phyloP scores from a whole-genome alignment of 2,888 invertebrate genomes.

The Dorcus parallelipipedus region DNA sequence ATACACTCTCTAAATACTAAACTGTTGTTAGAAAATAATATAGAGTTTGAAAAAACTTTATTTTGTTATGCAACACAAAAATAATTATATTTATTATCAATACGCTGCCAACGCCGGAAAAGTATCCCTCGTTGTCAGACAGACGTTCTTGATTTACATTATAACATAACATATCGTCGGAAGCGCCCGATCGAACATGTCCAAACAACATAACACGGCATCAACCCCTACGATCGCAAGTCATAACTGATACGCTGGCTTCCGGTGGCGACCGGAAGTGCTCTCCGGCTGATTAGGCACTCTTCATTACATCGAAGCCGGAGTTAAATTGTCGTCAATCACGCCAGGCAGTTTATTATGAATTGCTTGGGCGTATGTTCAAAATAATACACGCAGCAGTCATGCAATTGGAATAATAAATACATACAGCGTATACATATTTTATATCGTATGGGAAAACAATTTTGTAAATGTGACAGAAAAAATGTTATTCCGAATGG shows the following conservation, averaged over 20 bases:
- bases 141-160: slow-evolving; percentile 14
- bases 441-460: slow-evolving; percentile 42
- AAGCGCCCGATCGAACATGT: slow-evolving; percentile 20
- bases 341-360: slow-evolving; percentile 44
- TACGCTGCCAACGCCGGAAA: slow-evolving; percentile 7
- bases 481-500: slow-evolving; percentile 37
- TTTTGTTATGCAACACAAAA: too few species aligned
- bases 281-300: slow-evolving; percentile 46
- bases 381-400: slow-evolving; percentile 35
- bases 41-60: too few species aligned
- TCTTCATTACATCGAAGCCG: slow-evolving; percentile 36
- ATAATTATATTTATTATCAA: too few species aligned
- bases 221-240: slow-evolving; percentile 24
- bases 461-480: slow-evolving; percentile 44
- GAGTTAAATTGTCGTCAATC: slow-evolving; percentile 42
- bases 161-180: slow-evolving; percentile 15
- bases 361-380: slow-evolving; percentile 41
- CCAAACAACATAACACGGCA: slow-evolving; percentile 27
- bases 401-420: slow-evolving; percentile 40
- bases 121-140: slow-evolving; percentile 6
- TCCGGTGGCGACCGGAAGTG: slow-evolving; percentile 41
- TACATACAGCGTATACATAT: slow-evolving; percentile 39
- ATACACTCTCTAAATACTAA: too few species aligned
- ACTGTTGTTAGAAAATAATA: too few species aligned
- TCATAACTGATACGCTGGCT: slow-evolving; percentile 38